A percentile compares a stretch with the other conserved stretches of the same genome.
These are phyloP conservation scores for Poecilia picta DNA, from an alignment of 2,797 vertebrate species.

Conservation along the genomic window DNA sequence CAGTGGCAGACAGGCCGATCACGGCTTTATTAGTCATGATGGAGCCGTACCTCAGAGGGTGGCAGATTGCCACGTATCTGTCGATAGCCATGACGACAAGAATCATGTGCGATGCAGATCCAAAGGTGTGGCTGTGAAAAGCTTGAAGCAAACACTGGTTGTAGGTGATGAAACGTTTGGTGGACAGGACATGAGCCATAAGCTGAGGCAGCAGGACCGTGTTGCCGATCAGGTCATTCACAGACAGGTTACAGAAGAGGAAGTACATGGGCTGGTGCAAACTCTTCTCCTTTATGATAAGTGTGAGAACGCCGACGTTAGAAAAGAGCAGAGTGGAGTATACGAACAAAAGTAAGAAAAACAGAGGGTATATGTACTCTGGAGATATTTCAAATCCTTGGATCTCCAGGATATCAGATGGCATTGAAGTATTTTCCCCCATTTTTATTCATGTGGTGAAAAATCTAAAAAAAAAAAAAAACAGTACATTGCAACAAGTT, in stretches of 20 bases:
- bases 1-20: constrained; percentile 54
- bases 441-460: constrained; percentile 36
- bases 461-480: constrained; percentile 41
- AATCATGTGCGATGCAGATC: constrained; percentile 83
- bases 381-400: constrained; percentile 65
- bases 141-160: constrained; percentile 82
- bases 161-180: constrained; percentile 79
- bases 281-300: constrained; percentile 66
- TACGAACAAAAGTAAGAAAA: constrained; percentile 64
- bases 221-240: constrained; percentile 83
- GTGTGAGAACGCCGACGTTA: constrained; percentile 61
- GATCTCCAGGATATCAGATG: constrained; percentile 52
- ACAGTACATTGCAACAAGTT: neutral
- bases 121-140: constrained; percentile 85
- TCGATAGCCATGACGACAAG: constrained; percentile 86
- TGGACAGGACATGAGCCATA: constrained; percentile 82
- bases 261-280: constrained; percentile 86
- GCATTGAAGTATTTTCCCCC: constrained; percentile 56
- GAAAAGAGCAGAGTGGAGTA: constrained; percentile 65
- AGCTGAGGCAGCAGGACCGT: constrained; percentile 78
- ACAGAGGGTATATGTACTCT: constrained; percentile 57
- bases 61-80: constrained; percentile 84
- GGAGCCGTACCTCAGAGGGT: constrained; percentile 77
- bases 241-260: constrained; percentile 83
- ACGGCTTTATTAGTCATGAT: constrained; percentile 76